Evolutionary conservation across 2,888 invertebrate species (phyloP).

Genomic region (Lomographa bimaculata): DNA sequence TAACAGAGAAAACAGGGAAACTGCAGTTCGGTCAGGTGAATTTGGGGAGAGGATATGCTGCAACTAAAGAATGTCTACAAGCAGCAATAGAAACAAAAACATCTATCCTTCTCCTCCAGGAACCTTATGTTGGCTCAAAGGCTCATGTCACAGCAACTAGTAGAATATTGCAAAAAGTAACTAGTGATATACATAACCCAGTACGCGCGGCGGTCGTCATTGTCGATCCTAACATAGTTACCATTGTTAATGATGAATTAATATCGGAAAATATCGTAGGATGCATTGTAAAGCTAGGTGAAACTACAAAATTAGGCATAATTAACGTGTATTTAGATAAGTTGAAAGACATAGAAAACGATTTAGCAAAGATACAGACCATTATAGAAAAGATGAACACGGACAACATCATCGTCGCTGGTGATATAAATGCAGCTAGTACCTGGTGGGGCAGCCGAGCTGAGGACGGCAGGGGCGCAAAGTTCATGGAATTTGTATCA

Average conservation of each 20-base stretch:
- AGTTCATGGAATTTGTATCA: not conserved
- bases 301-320: not conserved
- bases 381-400: not conserved
- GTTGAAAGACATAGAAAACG: not conserved
- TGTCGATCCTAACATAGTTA: not conserved
- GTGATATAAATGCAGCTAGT: not conserved
- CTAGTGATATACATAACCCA: not conserved
- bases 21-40: not conserved
- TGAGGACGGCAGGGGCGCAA: not conserved
- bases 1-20: not conserved
- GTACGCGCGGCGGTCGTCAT: not conserved
- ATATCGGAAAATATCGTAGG: not conserved
- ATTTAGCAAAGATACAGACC: not conserved
- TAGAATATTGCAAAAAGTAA: not conserved
- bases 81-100: not conserved
- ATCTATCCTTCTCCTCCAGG: not conserved
- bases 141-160: not conserved
- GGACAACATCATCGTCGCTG: not conserved
- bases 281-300: not conserved
- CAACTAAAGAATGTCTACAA: not conserved
- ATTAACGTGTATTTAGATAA: not conserved
- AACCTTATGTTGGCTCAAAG: not conserved
- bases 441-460: not conserved
- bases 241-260: not conserved
- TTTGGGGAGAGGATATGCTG: not conserved